Evolutionary conservation across 1,140 invertebrate genomes (phyloP).

Genomic region (Oryctes rhinoceros): DNA sequence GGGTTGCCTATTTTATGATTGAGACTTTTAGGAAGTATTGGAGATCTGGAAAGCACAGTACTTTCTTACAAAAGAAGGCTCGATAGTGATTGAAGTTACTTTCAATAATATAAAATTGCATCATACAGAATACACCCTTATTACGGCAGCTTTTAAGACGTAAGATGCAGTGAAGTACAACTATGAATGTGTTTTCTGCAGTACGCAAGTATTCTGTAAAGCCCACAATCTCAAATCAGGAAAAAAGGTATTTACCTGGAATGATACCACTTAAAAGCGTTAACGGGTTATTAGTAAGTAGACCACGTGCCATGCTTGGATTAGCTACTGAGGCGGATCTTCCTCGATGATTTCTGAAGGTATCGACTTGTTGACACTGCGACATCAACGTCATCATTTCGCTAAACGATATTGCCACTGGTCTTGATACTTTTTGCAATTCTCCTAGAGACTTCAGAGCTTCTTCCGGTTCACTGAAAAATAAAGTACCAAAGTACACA

Average conservation of each 20-base stretch:
- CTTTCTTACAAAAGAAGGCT: too few relatives aligned
- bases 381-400: conserved; percentile 80
- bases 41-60: too few relatives aligned
- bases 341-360: conserved; percentile 2
- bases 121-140: too few relatives aligned
- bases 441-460: conserved; percentile 68
- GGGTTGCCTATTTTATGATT: too few relatives aligned
- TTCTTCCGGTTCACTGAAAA: conserved; percentile 73
- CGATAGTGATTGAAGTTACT: too few relatives aligned
- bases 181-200: too few relatives aligned
- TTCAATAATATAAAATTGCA: too few relatives aligned
- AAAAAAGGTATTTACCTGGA: conserved; percentile 67
- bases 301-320: conserved; percentile 60
- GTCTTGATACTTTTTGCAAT: conserved; percentile 66
- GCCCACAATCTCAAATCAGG: too few relatives aligned
- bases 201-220: too few relatives aligned
- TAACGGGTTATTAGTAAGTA: conserved; percentile 69
- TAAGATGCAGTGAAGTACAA: too few relatives aligned
- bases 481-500: background rate
- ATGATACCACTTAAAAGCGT: conserved; percentile 77
- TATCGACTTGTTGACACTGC: conserved; percentile 71
- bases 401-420: conserved; percentile 70
- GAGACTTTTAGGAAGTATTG: too few relatives aligned
- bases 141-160: too few relatives aligned
- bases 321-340: background rate